phyloP scores from a whole-genome alignment of 2,113 vertebrate genomes.

The Hyperopisus bebe region DNA sequence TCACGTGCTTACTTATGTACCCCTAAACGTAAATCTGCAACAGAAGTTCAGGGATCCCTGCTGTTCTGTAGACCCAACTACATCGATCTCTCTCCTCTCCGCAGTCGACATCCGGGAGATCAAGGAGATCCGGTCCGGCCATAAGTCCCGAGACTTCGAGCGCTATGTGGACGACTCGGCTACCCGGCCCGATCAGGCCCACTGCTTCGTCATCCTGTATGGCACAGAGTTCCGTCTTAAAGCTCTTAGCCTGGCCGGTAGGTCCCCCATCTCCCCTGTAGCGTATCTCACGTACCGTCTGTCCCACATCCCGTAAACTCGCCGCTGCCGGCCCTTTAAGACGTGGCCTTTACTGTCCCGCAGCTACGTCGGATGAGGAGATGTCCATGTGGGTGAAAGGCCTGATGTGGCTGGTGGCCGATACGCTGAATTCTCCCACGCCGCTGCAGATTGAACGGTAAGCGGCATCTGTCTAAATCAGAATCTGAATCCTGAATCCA shows the following conservation, averaged over 20 bases:
- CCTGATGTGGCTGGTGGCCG: conserved; percentile 82
- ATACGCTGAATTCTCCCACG: conserved; percentile 82
- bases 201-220: conserved; percentile 93
- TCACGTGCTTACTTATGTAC: background rate
- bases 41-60: background rate
- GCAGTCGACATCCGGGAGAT: conserved; percentile 95
- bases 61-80: background rate
- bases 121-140: conserved; percentile 89
- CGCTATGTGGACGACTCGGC: conserved; percentile 89
- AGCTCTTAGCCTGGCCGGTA: conserved; percentile 92
- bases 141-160: conserved; percentile 90
- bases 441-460: conserved; percentile 94
- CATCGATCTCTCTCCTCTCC: background rate
- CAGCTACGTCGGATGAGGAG: conserved; percentile 93
- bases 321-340: background rate
- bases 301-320: background rate
- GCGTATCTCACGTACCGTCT: background rate
- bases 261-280: background rate
- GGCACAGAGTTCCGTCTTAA: conserved; percentile 93
- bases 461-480: conserved; percentile 4
- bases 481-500: background rate
- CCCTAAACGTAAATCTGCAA: background rate
- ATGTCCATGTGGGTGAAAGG: conserved; percentile 97
- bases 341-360: background rate
- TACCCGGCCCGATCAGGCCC: conserved; percentile 70